Percentiles rank a stretch among this genome's conserved stretches.
These are phyloP conservation scores for Drosophila mauritiana DNA, from an alignment of 1,140 invertebrate species.

Conservation along the genomic window DNA sequence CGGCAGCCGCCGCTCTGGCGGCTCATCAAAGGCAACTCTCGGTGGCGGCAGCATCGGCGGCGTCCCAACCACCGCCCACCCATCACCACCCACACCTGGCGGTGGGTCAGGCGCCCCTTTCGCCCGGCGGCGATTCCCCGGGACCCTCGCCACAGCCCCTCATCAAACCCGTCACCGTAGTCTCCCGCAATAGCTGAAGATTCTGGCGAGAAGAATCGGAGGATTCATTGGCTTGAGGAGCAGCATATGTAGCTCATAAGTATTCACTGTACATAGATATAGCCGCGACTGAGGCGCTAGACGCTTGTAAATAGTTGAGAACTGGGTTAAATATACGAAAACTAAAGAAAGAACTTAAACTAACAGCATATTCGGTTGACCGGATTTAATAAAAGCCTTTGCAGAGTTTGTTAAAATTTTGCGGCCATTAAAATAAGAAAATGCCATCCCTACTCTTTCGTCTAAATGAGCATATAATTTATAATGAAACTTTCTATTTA, in stretches of 20 bases:
- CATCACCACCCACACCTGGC: slow-evolving; percentile 64
- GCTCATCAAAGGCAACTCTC: slow-evolving; percentile 76
- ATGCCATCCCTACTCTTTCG: too few relatives aligned
- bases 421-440: too few relatives aligned
- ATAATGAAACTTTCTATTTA: too few relatives aligned
- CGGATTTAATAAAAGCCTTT: slow-evolving; percentile 14
- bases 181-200: slow-evolving; percentile 85
- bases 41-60: slow-evolving; percentile 62
- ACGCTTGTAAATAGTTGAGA: slow-evolving; percentile 72
- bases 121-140: slow-evolving; percentile 57
- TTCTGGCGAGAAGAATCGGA: neutral
- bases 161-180: slow-evolving; percentile 85
- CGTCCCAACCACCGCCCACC: slow-evolving; percentile 46
- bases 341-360: neutral
- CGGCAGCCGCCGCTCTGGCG: slow-evolving; percentile 80
- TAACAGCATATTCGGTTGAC: slow-evolving; percentile 32
- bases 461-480: too few relatives aligned
- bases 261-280: slow-evolving; percentile 69
- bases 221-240: neutral
- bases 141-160: slow-evolving; percentile 79
- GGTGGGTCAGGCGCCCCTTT: slow-evolving; percentile 54
- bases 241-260: slow-evolving; percentile 43
- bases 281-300: slow-evolving; percentile 78
- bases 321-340: neutral
- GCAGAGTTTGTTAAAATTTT: neutral